phyloP scores from a whole-genome alignment of 2,888 invertebrate species.

The Drosophila stalkeri region DNA sequence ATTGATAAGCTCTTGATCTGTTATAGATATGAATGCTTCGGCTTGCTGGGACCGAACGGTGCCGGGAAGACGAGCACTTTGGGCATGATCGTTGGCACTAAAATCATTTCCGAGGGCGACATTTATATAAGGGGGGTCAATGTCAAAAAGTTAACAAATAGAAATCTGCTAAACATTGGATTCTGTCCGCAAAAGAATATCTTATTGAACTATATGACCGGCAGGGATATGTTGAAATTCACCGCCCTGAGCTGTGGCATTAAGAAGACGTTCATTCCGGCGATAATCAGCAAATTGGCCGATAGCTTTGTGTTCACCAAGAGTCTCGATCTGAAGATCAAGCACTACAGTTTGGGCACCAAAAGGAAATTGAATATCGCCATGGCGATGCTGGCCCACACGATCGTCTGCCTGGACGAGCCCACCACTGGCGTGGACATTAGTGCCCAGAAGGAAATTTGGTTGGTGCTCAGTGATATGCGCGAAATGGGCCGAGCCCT shows the following conservation, averaged over 20 bases:
- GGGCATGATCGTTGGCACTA: slow-evolving; percentile 93
- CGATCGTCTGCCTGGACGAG: slow-evolving; percentile 89
- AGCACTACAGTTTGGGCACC: slow-evolving; percentile 89
- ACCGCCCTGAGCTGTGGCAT: slow-evolving; percentile 88
- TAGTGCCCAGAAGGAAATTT: slow-evolving; percentile 88
- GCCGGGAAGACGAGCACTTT: slow-evolving; percentile 95
- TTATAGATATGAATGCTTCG: slow-evolving; percentile 90
- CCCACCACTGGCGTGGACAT: slow-evolving; percentile 87
- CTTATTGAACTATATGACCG: slow-evolving; percentile 88
- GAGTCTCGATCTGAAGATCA: slow-evolving; percentile 87
- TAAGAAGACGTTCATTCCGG: slow-evolving; percentile 75
- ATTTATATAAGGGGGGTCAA: slow-evolving; percentile 88
- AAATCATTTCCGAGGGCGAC: slow-evolving; percentile 88
- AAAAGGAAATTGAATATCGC: slow-evolving; percentile 90
- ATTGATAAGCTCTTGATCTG: not conserved
- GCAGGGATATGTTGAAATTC: slow-evolving; percentile 88
- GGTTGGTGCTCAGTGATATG: slow-evolving; percentile 89
- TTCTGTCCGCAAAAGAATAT: slow-evolving; percentile 91
- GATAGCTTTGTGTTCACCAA: slow-evolving; percentile 86
- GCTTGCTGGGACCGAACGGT: slow-evolving; percentile 92
- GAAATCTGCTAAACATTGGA: slow-evolving; percentile 87
- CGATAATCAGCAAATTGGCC: slow-evolving; percentile 74
- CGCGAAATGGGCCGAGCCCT: slow-evolving; percentile 89
- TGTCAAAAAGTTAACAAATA: slow-evolving; percentile 85
- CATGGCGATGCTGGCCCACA: slow-evolving; percentile 88